These are phyloP conservation scores for Lasioglossum villosulum DNA, from an alignment of 2,888 invertebrate genomes.

Conservation along the genomic window DNA sequence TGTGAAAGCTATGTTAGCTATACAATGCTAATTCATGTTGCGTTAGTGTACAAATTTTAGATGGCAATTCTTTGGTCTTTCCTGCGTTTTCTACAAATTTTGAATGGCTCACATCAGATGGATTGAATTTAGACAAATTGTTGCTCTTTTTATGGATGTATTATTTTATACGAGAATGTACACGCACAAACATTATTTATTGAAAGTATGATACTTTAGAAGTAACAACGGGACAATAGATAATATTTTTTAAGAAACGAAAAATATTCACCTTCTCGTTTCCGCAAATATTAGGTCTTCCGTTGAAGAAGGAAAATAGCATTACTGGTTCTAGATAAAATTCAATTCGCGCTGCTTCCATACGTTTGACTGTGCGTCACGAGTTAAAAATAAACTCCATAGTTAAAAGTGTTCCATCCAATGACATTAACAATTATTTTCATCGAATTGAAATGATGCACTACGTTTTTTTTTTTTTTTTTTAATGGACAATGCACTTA, in stretches of 20 bases:
- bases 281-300: too few species aligned
- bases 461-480: constrained; percentile 31
- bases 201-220: constrained; percentile 23
- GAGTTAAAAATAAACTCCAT: constrained; percentile 18
- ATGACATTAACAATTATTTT: constrained; percentile 32
- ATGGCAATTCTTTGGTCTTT: constrained; percentile 12
- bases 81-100: background rate
- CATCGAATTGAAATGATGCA: constrained; percentile 8
- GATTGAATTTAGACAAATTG: constrained; percentile 12
- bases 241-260: background rate
- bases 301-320: background rate
- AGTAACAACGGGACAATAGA: background rate
- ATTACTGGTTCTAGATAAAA: constrained; percentile 2
- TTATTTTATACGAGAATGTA: constrained; percentile 9
- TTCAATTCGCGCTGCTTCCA: background rate
- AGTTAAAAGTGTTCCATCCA: constrained; percentile 21
- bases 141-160: background rate
- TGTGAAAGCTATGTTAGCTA: constrained; percentile 10
- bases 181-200: constrained; percentile 37
- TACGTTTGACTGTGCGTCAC: constrained; percentile 7
- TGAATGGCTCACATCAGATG: background rate
- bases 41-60: background rate
- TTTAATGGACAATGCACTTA: constrained; percentile 33
- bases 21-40: background rate
- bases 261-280: background rate